These are phyloP conservation scores for Dipodomys ordii DNA, from an alignment of 2,113 vertebrate species.

Conservation along the genomic window DNA sequence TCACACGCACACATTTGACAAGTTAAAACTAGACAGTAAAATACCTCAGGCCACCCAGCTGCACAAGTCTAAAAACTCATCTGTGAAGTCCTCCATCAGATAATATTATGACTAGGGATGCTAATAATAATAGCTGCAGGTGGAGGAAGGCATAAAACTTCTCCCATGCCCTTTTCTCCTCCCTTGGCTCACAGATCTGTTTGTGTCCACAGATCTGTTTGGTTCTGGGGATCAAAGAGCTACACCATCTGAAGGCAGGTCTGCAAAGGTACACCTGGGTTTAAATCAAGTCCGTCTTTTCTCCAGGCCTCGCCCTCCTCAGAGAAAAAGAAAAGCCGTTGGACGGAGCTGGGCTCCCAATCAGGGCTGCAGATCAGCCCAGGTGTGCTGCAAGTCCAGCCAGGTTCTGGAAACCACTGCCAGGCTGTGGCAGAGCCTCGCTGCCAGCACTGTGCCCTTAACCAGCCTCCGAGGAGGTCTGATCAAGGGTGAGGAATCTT, in stretches of 20 bases:
- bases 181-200: too few relatives aligned
- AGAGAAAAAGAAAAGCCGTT: not conserved
- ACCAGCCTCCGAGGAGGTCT: not conserved
- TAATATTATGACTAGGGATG: rapidly evolving
- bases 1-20: not conserved
- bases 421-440: not conserved
- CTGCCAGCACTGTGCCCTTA: not conserved
- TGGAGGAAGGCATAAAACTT: rapidly evolving
- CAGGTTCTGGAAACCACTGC: not conserved
- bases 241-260: rapidly evolving
- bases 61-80: rapidly evolving
- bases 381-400: not conserved
- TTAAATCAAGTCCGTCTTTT: not conserved
- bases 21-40: not conserved
- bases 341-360: not conserved
- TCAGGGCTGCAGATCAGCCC: not conserved
- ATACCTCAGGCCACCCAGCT: not conserved
- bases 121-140: rapidly evolving
- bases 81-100: rapidly evolving
- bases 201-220: rapidly evolving
- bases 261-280: not conserved
- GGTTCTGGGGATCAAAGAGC: not conserved
- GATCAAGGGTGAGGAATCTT: not conserved
- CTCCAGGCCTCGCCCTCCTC: not conserved
- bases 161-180: rapidly evolving